Evolutionary conservation across 2,888 invertebrate species (phyloP), one percentile per base, ranked within the genome.

Genomic region (Platycheirus rosarum): DNA sequence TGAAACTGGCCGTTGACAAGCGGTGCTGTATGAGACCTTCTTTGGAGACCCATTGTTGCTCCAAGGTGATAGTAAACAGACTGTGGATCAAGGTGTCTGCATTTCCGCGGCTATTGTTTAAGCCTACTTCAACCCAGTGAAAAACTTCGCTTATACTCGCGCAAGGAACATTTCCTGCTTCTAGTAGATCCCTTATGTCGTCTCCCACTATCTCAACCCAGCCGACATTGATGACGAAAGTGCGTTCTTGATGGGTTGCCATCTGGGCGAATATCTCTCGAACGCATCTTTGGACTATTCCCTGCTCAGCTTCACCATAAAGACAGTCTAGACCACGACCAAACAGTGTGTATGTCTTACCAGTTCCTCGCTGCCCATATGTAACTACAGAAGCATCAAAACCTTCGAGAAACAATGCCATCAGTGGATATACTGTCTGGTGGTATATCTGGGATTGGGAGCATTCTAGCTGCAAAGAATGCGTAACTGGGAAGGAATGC

Each of bases 311-410:
- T 88, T 95, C 95, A 87, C 93, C 93, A 66, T 91, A 91, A 0
- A 92, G 91, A 87, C 92, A 92, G 85, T 92, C 92, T 75, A 93
- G 91, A 86, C 94, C 94, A 86, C 94, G 93, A 0, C 95, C 95
- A 90, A 94, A 93, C 32, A 95, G 89, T 0, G 95, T 94, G 87
- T 95, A 95, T 1, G 94, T 94, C 90, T 95, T 95, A 13, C 95
- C 95, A 60, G 93, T 93, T 35, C 91, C 92, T 8, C 91, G 90
- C 88, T 95, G 94, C 0, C 95, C 95, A 86, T 94, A 93, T 23
- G 94, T 92, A 8, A 95, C 93, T 42, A 95, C 92, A 1, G 94
- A 95, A n/a, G 94, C 93, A 90, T 95, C 95, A 87, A 94, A 94
- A 16, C 95, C 95, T 89, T 95, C 94, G 55, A 95, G 88, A 85